A percentile compares a stretch with the other conserved stretches of the same genome.
Evolutionary conservation across 1,140 invertebrate species (phyloP).

Genomic region (Drosophila setifemur): DNA sequence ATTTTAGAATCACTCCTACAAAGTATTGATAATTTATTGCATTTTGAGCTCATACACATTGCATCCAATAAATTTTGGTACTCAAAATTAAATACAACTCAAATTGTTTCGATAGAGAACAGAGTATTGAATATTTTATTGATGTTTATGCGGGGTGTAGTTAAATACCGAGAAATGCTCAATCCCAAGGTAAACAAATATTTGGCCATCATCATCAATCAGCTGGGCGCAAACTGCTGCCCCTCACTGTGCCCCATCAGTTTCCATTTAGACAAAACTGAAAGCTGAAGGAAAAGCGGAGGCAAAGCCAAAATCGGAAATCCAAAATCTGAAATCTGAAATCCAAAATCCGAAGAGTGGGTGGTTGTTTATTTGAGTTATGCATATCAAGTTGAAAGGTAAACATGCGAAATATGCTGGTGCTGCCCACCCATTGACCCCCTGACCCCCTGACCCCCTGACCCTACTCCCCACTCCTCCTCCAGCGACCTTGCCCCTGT

Average conservation of each 20-base stretch:
- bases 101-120: background rate
- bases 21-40: too few relatives aligned
- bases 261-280: conserved; percentile 37
- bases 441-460: background rate
- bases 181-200: conserved; percentile 21
- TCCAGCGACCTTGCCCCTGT: too few relatives aligned
- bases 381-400: conserved; percentile 68
- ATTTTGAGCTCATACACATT: background rate
- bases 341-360: background rate
- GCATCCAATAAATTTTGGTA: background rate
- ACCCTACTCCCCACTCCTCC: too few relatives aligned
- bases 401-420: conserved; percentile 62
- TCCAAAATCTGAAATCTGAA: background rate
- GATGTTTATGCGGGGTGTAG: too few relatives aligned
- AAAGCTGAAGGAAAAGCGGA: too few relatives aligned
- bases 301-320: background rate
- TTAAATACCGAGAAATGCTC: too few relatives aligned
- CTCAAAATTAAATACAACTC: background rate
- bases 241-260: conserved; percentile 16
- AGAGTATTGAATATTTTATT: background rate
- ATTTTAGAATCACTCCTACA: too few relatives aligned
- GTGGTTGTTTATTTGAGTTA: conserved; percentile 65
- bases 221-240: conserved; percentile 8
- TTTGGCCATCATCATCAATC: conserved; percentile 35
- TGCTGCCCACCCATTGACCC: background rate